Evolutionary conservation across 2,888 invertebrate species (phyloP).

Genomic region (Hymenopus coronatus): DNA sequence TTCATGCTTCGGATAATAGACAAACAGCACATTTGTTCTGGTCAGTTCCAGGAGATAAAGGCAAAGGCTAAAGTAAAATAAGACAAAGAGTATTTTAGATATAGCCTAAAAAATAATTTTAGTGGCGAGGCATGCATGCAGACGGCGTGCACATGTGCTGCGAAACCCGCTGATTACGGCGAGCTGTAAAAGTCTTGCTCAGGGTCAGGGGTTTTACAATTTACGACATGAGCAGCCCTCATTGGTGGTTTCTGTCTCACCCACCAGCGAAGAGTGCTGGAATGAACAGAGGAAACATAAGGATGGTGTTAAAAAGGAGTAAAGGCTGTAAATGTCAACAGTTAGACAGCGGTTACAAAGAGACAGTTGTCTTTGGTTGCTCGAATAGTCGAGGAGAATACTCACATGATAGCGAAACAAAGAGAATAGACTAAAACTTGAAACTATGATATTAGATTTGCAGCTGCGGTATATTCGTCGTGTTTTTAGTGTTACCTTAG

Average conservation of each 20-base stretch:
- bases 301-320: not conserved
- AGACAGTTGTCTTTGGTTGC: not conserved
- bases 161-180: not conserved
- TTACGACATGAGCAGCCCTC: slow-evolving; percentile 14
- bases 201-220: slow-evolving; percentile 8
- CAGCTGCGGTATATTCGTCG: no score
- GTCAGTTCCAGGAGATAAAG: no score
- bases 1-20: no score
- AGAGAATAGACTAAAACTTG: no score
- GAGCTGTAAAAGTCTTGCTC: slow-evolving; percentile 9
- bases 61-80: no score
- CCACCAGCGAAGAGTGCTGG: not conserved
- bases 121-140: not conserved
- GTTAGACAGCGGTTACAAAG: not conserved
- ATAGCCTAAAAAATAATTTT: not conserved
- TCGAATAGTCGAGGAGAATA: not conserved
- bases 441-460: no score
- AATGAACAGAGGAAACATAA: not conserved
- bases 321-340: slow-evolving; percentile 3
- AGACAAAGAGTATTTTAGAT: not conserved
- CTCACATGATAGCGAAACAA: not conserved
- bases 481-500: no score
- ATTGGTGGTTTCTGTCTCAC: slow-evolving; percentile 1
- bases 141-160: not conserved
- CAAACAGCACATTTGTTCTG: no score